Evolutionary conservation across 2,113 vertebrate genomes (phyloP), one percentile per base, ranked within the genome.

Genomic region (Bungarus multicinctus): DNA sequence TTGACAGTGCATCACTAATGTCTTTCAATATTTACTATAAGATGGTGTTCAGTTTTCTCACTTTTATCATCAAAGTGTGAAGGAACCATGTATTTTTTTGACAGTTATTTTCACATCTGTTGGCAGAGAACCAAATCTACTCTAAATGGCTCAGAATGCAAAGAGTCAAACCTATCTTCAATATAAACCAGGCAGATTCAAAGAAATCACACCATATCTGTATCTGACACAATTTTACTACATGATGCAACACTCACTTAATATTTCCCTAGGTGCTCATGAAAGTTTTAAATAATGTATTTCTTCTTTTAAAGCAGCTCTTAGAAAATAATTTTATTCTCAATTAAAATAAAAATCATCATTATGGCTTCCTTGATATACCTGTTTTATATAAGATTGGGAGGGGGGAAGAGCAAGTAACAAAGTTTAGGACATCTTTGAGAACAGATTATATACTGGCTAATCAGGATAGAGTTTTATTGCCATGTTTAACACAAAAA

Each of bases 31-130:
- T 4, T 1, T 2, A 93, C 58, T 0, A 1, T 89, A 54, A 53
- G 92, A 81, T 60, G 90, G 88, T 58, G 92, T 93, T 93, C 93
- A 90, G 93, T 91, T 27, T 95, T 57, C 89, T 93, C 69, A 90
- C 85, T 96, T 93, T 85, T 92, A 22, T 69, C 89, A 89, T 90
- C 86, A 86, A 45, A 94, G 93, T 0, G 88, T 43, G 89, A 93
- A 95, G 64, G 91, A 45, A 91, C 87, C 87, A 87, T 88, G 45
- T 93, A 93, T 81, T 22, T 86, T 43, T 90, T 81, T 14, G 89
- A 92, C 91, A 92, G 81, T 22, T 94, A 93, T 95, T 91, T 93
- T 94, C 0, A 0, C 2, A 85, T 89, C 69, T 86, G 30, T 50
- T 96, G 96, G 95, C 94, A 93, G 91, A 1, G 0, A 0, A 94